phyloP scores from a whole-genome alignment of 2,113 vertebrate species.

The Drymodes brunneopygia region DNA sequence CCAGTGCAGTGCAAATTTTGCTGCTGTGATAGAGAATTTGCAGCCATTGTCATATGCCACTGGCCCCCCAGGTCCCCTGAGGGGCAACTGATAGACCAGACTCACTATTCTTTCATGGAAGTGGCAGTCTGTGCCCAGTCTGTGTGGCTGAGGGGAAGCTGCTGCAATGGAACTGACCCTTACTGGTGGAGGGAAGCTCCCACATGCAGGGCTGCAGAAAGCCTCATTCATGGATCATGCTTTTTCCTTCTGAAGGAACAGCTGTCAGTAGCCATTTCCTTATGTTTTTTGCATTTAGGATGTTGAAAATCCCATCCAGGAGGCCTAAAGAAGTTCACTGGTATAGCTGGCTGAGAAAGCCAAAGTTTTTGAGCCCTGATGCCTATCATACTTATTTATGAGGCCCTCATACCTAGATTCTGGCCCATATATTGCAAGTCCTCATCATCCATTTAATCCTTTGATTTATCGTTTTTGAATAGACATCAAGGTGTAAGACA shows the following conservation, averaged over 20 bases:
- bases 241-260: not conserved
- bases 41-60: not conserved
- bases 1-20: fast-evolving
- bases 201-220: fast-evolving
- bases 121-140: not conserved
- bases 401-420: not conserved
- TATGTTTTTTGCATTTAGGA: not conserved
- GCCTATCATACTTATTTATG: not conserved
- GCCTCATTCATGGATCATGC: fast-evolving
- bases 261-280: not conserved
- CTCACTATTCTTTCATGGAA: not conserved
- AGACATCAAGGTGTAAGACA: not conserved
- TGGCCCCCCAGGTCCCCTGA: not conserved
- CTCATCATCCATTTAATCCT: not conserved
- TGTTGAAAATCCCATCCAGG: not conserved
- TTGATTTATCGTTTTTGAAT: not conserved
- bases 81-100: not conserved
- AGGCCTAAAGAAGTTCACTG: not conserved
- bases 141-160: fast-evolving
- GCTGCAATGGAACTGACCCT: not conserved
- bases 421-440: not conserved
- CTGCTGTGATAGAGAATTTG: not conserved
- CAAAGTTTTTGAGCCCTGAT: not conserved
- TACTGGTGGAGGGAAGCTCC: not conserved
- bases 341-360: not conserved